Evolutionary conservation across 2,113 vertebrate species (phyloP), one percentile per base, ranked within the genome.

Genomic region (Lophura nycthemera): DNA sequence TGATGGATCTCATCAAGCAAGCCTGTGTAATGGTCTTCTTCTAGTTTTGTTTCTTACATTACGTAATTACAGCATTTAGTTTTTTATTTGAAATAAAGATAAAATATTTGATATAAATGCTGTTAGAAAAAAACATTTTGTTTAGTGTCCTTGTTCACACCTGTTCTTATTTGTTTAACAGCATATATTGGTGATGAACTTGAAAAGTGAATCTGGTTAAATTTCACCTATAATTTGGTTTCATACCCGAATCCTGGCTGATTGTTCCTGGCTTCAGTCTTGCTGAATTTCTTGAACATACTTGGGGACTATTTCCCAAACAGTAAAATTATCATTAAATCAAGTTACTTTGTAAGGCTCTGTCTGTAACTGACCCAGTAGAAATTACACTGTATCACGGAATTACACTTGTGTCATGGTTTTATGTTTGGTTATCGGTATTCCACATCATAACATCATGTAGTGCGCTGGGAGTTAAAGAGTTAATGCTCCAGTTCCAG

Each of bases 321-420:
- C 38, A 43, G 52, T 72, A 40, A 48, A 95, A 83, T 21, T 60
- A 25, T 72, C 29, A 82, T 74, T 52, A 95, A 91, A 86, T 87
- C 42, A 72, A 56, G 93, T 74, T 94, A 65, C 22, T 38, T 38
- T 65, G 27, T 81, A 60, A 75, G 61, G 30, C 86, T 92, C 38
- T 3, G 3, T 52, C 10, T 48, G 10, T 47, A 69, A 86, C 85
- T 96, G 80, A 88, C 50, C 69, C 47, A 11, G 13, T 90, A 82
- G 92, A 92, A 92, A 86, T 16, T 16, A 40, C 22, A 56, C 66
- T 82, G 40, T 21, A 11, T 88, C 38, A 38, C 9, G 38, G 9
- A 38, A 38, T 38, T 9, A 38, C 38, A 38, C 38, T 88, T 86
- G 42, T 0, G 42, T 43, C 42, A 43, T 43, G 42, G 42, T 16